Percentiles rank a stretch among this genome's conserved stretches.
Conservation (phyloP, 2,797 vertebrate species). For the Pipistrellus pipistrellus region DNA sequence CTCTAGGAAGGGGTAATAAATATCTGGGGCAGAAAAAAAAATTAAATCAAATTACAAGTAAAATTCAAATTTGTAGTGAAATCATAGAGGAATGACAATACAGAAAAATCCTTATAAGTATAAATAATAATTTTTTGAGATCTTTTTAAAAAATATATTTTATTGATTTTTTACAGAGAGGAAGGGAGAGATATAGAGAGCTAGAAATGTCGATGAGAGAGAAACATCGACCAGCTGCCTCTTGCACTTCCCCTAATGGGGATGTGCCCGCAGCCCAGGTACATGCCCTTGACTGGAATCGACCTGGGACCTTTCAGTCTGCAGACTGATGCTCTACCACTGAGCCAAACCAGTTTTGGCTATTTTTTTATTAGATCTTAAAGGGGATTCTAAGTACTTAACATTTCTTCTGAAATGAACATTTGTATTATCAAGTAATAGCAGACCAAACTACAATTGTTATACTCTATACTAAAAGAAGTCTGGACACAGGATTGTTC, state of each 20-base stretch:
- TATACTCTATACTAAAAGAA: background rate
- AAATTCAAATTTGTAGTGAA: constrained; percentile 34
- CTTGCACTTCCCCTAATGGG: too few species aligned
- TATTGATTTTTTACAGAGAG: too few species aligned
- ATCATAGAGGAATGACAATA: background rate
- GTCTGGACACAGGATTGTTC: background rate
- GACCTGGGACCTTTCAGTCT: too few species aligned
- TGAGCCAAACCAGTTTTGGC: too few species aligned
- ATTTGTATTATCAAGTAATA: background rate
- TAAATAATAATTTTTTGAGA: constrained; percentile 23
- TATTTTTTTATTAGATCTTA: constrained; percentile 10
- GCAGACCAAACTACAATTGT: background rate
- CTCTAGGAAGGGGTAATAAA: constrained; percentile 3
- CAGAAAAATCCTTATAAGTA: background rate
- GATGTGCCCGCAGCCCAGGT: too few species aligned
- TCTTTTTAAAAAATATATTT: too few species aligned
- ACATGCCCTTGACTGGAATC: too few species aligned
- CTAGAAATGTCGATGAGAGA: too few species aligned
- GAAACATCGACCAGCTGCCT: too few species aligned
- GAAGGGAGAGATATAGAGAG: too few species aligned
- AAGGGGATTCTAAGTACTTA: background rate
- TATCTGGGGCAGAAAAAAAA: background rate
- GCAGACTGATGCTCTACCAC: too few species aligned
- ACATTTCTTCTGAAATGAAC: background rate
- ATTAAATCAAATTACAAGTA: background rate